phyloP scores from a whole-genome alignment of 2,113 vertebrate species.

The Sinocyclocheilus anophthalmus region DNA sequence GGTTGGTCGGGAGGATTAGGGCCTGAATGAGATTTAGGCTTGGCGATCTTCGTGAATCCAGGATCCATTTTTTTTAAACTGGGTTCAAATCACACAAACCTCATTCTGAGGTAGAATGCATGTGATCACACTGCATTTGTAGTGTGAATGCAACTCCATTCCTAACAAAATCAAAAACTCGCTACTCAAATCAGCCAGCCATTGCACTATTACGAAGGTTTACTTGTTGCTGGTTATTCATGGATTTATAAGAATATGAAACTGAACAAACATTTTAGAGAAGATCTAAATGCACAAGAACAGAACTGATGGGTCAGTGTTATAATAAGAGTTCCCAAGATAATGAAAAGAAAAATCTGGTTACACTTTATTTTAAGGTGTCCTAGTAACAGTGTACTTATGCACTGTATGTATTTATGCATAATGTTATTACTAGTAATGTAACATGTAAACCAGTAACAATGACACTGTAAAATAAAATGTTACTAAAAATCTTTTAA shows the following conservation, averaged over 20 bases:
- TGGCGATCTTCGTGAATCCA: background rate
- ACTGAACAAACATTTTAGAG: background rate
- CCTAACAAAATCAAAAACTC: background rate
- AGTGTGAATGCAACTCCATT: background rate
- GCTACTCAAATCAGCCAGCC: background rate
- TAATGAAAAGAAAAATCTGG: background rate
- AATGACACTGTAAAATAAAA: too few relatives aligned
- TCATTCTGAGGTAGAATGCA: background rate
- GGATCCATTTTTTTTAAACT: conserved; percentile 2
- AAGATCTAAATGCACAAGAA: background rate
- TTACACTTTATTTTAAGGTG: too few relatives aligned
- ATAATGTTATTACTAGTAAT: too few relatives aligned
- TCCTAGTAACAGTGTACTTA: too few relatives aligned
- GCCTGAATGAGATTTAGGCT: conserved; percentile 2
- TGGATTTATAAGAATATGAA: background rate
- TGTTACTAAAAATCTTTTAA: too few relatives aligned
- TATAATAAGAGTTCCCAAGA: background rate
- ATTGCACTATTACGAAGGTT: background rate
- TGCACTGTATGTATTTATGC: too few relatives aligned
- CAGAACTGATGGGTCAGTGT: background rate
- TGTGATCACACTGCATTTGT: background rate
- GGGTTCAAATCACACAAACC: background rate
- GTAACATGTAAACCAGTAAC: too few relatives aligned
- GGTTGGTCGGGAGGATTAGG: conserved; percentile 59
- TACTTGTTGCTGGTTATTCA: background rate